Base-by-base conservation (phyloP, 1,140 invertebrate species). In the Apis florea region DNA sequence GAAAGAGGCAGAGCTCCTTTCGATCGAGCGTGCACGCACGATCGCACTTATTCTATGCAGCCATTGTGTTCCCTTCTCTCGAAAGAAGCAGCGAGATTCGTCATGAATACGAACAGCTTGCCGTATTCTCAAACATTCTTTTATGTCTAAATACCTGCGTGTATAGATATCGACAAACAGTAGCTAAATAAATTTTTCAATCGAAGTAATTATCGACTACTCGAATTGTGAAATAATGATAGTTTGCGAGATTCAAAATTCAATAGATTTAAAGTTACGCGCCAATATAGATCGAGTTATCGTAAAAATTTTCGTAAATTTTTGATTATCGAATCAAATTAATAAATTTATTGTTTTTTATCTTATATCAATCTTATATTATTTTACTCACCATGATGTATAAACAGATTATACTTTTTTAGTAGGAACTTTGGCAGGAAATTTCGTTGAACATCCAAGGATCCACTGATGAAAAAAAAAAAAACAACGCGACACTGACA, bases 351-450 rank as follows among this genome's bases (percentile, higher is more conserved):
- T 11, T n/a, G 13, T 15, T 11, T 40, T 47, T 13, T 19, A 8
- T 9, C 9, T n/a, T 3, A n/a, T 8, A 21, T 8, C 40, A 40
- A 26, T 53, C 2, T 17, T 24, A 40, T 40, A 0, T 15, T 13
- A 11, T 15, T 53, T 47, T 78, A 79, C 76, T 79, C 58, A 79
- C 76, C 76, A 79, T 79, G 47, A 61, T 47, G 76, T 4, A 53
- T 3, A 13, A 19, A n/a, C 1, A 24, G 1, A n/a, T 49, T 12
- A 12, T 9, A 49, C 40, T 40, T 54, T 40, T 40, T 40, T 40
- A 40, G 31, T 8, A 40, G 21, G 0, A 24, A n/a, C 40, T 17
- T 13, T 5, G 31, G 24, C 58, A 51, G 11, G 8, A 9, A 17
- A 31, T 3, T 40, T 10, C 2, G 26, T 54, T 2, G 21, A 11